Evolutionary conservation across 2,888 invertebrate genomes (phyloP), one percentile per base, ranked within the genome.

Genomic region (Hyppa rectilinea): DNA sequence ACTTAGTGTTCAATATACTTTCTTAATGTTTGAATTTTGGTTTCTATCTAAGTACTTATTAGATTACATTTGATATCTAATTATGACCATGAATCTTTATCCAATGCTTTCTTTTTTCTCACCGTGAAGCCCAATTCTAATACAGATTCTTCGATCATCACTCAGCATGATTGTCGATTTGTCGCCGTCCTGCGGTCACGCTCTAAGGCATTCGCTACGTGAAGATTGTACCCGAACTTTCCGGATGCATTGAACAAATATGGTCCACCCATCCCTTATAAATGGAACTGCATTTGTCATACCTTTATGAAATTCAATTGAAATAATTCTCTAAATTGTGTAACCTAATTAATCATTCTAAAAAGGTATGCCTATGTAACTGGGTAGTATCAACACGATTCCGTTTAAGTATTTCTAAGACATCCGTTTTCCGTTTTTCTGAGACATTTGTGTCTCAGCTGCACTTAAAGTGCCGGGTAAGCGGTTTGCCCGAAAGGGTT

Each of bases 401-500:
- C 58, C 52, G 53, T 29, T n/a, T n/a, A n/a, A n/a, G n/a, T n/a
- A n/a, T n/a, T n/a, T n/a, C n/a, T n/a, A n/a, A n/a, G n/a, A n/a
- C n/a, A n/a, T n/a, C n/a, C n/a, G n/a, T n/a, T n/a, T n/a, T n/a
- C n/a, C n/a, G n/a, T n/a, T n/a, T n/a, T n/a, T n/a, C n/a, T n/a
- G n/a, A n/a, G n/a, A 31, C 56, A 69, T 83, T 86, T 82, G 80
- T 68, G 50, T 56, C 36, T 29, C 74, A 82, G 75, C 75, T 85
- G 88, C 87, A 87, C 60, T 58, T 74, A 69, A n/a, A n/a, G n/a
- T n/a, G n/a, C n/a, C n/a, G n/a, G n/a, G n/a, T n/a, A n/a, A n/a
- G n/a, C n/a, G n/a, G n/a, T n/a, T n/a, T n/a, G n/a, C n/a, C n/a
- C n/a, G n/a, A n/a, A n/a, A n/a, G n/a, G n/a, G n/a, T n/a, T n/a